phyloP scores from a whole-genome alignment of 2,888 invertebrate genomes.

The Cataglyphis cursor region DNA sequence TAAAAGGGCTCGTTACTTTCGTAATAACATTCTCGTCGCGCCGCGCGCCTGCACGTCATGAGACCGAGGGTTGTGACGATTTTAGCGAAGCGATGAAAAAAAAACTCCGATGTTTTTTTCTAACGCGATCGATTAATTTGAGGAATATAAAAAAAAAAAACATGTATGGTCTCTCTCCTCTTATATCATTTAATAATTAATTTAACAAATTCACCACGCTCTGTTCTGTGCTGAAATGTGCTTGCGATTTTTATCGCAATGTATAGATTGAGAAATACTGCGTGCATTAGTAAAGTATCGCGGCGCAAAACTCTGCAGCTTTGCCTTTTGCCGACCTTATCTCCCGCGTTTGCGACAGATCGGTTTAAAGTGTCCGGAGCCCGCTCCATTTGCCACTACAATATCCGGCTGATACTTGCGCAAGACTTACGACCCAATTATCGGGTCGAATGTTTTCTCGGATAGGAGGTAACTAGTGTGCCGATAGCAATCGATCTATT shows the following conservation, averaged over 20 bases:
- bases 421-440: conserved; percentile 48
- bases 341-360: conserved; percentile 54
- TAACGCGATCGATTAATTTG: conserved; percentile 31
- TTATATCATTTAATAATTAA: background rate
- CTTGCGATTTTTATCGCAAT: background rate
- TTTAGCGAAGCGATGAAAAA: conserved; percentile 15
- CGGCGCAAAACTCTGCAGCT: conserved; percentile 37
- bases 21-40: conserved; percentile 51
- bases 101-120: background rate
- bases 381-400: conserved; percentile 10
- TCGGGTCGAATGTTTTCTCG: conserved; percentile 19
- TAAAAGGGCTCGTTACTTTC: conserved; percentile 54
- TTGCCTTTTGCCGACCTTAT: conserved; percentile 42
- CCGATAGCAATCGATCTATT: conserved; percentile 49
- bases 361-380: conserved; percentile 31
- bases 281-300: conserved; percentile 34
- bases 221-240: background rate
- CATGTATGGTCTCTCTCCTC: background rate
- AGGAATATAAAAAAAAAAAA: background rate
- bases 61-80: conserved; percentile 18
- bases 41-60: conserved; percentile 43
- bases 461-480: conserved; percentile 20
- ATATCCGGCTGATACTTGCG: conserved; percentile 43
- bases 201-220: conserved; percentile 12
- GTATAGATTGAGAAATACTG: conserved; percentile 37